Evolutionary conservation across 2,113 vertebrate genomes (phyloP), one percentile per base, ranked within the genome.

Genomic region (Ornithorhynchus anatinus): DNA sequence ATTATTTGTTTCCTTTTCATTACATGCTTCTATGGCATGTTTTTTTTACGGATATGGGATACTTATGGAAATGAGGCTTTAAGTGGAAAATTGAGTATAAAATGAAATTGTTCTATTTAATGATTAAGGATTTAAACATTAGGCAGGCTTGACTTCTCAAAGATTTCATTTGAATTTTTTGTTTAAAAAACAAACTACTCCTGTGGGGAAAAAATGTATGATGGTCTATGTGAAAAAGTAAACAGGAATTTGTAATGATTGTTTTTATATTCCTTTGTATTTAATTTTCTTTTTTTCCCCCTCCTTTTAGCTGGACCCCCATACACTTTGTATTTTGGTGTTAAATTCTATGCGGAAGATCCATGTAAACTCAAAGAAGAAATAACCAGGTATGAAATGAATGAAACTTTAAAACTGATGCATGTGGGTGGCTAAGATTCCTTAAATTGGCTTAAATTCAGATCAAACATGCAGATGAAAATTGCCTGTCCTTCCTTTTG

Each of bases 311-410:
- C 92, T 73, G 96, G 97, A 70, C 96, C 96, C 10, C 96, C 97
- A 5, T 98, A 95, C 72, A 96, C 96, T 23, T 90, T 98, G 27
- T 97, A 97, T 89, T 98, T 98, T 86, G 96, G 96, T 59, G 95
- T 98, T 68, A 97, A 95, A 80, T 98, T 98, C 87, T 98, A 98
- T 56, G 91, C 92, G 42, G 94, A 96, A 78, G 94, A 97, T 87
- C 96, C 96, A 0, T 95, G 92, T 72, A 95, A 94, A 84, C 92
- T 97, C 45, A 95, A 96, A 78, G 95, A 97, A 81, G 96, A 97
- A 91, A 92, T 96, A 73, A 97, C 95, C 77, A 94, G 94, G 96
- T 97, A 93, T 4, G 16, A 60, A 85, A 79, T 68, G 56, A 27
- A 45, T 48, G 65, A 58, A 63, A 16, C 38, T 59, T 76, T 67